These are phyloP conservation scores for Caenorhabditis sp. DNA, from an alignment of 2,888 invertebrate species.

Conservation along the genomic window DNA sequence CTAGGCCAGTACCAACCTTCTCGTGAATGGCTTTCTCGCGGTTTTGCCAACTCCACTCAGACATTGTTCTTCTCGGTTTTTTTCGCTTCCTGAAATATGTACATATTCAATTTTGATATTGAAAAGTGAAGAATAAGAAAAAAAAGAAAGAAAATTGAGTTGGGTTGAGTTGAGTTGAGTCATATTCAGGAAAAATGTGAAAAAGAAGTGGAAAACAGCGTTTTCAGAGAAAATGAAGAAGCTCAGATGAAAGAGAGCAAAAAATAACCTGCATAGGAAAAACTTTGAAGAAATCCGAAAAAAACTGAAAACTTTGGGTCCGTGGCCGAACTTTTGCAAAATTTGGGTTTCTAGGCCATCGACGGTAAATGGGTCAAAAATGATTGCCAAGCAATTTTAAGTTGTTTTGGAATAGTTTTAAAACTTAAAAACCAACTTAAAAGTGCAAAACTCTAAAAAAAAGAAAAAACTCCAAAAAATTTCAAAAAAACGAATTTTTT, in stretches of 20 bases:
- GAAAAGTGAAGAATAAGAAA: not conserved
- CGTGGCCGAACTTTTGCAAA: not conserved
- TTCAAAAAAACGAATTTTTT: not conserved
- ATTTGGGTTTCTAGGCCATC: not conserved
- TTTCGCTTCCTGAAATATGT: conserved; percentile 5
- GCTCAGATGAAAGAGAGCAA: not conserved
- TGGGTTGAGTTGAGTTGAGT: too few relatives aligned
- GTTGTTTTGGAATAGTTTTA: not conserved
- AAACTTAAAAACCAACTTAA: not conserved
- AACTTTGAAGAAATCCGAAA: not conserved
- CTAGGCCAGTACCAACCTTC: conserved; percentile 50
- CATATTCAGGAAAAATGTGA: not conserved
- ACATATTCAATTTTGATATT: conserved; percentile 16
- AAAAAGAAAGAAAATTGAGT: too few relatives aligned
- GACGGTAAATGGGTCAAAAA: not conserved
- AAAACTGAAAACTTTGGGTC: not conserved
- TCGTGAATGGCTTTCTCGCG: conserved; percentile 69
- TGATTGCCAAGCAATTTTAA: too few relatives aligned
- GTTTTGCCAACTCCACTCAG: conserved; percentile 61
- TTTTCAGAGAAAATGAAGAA: not conserved
- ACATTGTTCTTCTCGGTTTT: conserved; percentile 26
- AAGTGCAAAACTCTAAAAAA: not conserved
- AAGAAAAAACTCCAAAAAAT: conserved; percentile 1
- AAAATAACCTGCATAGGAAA: not conserved
- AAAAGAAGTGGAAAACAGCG: not conserved